Percentiles rank a stretch among this genome's conserved stretches.
These are phyloP conservation scores for Hycleus cichorii DNA, from an alignment of 1,140 invertebrate species.

Conservation along the genomic window DNA sequence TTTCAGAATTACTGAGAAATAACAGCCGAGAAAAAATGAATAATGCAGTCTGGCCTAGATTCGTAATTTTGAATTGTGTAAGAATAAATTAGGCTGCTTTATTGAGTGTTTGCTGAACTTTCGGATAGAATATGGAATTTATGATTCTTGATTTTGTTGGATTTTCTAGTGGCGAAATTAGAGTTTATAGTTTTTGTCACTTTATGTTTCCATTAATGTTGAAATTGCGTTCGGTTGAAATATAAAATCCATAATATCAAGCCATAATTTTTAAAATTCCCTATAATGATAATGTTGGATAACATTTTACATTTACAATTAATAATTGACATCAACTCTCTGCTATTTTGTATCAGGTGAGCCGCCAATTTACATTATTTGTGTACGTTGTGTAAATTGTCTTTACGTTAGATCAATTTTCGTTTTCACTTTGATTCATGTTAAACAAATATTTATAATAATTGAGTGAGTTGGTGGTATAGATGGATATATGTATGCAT, in stretches of 20 bases:
- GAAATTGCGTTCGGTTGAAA: slow-evolving; percentile 2
- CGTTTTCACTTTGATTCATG: neutral
- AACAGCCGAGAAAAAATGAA: too few relatives aligned
- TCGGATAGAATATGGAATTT: too few relatives aligned
- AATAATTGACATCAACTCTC: slow-evolving; percentile 16
- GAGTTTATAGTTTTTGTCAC: too few relatives aligned
- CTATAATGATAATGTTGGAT: slow-evolving; percentile 12
- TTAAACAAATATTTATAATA: neutral
- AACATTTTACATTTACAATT: slow-evolving; percentile 18
- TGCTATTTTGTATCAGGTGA: slow-evolving; percentile 19
- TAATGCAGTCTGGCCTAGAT: too few relatives aligned
- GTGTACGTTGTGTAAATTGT: neutral
- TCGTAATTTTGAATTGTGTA: too few relatives aligned
- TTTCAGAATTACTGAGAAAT: too few relatives aligned
- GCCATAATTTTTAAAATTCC: slow-evolving; percentile 14
- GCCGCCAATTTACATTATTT: slow-evolving; percentile 19
- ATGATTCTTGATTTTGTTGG: too few relatives aligned
- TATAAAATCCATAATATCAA: slow-evolving; percentile 16
- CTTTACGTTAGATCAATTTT: neutral
- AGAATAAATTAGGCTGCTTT: too few relatives aligned
- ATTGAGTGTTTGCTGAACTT: too few relatives aligned
- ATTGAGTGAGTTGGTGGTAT: neutral
- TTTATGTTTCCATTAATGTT: too few relatives aligned
- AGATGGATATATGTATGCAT: neutral
- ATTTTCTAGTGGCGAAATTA: too few relatives aligned